Percentiles rank a stretch among this genome's conserved stretches.
phyloP scores from a whole-genome alignment of 2,888 invertebrate genomes.

The Amphimallon solstitiale region DNA sequence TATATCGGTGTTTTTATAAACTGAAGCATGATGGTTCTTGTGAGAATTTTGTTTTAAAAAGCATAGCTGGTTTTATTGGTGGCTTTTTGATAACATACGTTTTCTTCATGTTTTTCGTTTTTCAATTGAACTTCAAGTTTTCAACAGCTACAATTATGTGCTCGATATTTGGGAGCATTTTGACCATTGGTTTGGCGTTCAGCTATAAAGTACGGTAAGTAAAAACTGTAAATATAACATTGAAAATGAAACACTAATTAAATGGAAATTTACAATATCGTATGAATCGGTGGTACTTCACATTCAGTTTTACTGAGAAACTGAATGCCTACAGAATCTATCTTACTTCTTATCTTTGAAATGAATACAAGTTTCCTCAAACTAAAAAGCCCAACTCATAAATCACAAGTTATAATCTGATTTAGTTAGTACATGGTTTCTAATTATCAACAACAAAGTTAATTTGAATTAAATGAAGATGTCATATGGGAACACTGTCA shows the following conservation, averaged over 20 bases:
- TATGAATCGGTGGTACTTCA: too few relatives aligned
- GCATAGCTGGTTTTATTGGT: slow-evolving; percentile 72
- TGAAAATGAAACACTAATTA: not conserved
- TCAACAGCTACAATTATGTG: slow-evolving; percentile 71
- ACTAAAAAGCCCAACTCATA: too few relatives aligned
- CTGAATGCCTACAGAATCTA: too few relatives aligned
- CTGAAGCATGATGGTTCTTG: slow-evolving; percentile 67
- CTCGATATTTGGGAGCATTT: slow-evolving; percentile 69
- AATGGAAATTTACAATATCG: not conserved
- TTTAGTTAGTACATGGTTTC: too few relatives aligned
- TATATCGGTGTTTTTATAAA: slow-evolving; percentile 59
- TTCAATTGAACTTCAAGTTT: slow-evolving; percentile 72
- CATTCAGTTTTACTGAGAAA: too few relatives aligned
- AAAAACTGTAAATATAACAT: not conserved
- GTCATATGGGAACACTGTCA: too few relatives aligned
- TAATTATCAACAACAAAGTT: too few relatives aligned
- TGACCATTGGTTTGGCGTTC: slow-evolving; percentile 76
- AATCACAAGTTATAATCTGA: too few relatives aligned
- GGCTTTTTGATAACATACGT: slow-evolving; percentile 74
- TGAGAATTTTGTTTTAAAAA: slow-evolving; percentile 72
- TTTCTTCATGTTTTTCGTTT: slow-evolving; percentile 74
- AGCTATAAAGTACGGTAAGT: slow-evolving; percentile 66
- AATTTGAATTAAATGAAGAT: too few relatives aligned
- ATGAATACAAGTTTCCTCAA: too few relatives aligned
- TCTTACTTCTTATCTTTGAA: too few relatives aligned